Conservation (phyloP, 1,140 invertebrate species). For the Uloborus diversus region DNA sequence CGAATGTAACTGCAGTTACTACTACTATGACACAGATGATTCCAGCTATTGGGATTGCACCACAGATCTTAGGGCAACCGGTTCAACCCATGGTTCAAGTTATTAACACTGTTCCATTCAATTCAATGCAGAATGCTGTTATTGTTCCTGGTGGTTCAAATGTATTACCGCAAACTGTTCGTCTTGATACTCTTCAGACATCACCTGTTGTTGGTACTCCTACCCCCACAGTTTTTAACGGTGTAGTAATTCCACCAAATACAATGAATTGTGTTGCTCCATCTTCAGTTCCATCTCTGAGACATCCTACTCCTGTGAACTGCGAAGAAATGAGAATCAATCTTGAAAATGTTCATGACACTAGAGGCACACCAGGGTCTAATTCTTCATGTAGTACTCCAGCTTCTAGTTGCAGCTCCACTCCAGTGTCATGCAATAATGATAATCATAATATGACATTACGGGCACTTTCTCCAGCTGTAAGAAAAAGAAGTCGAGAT, state of each 20-base stretch:
- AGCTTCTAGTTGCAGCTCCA: slow-evolving; percentile 57
- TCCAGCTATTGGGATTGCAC: slow-evolving; percentile 69
- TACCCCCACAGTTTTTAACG: slow-evolving; percentile 43
- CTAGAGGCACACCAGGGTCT: slow-evolving; percentile 53
- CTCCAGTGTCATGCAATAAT: slow-evolving; percentile 51
- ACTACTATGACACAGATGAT: slow-evolving; percentile 76
- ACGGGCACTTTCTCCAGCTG: slow-evolving; percentile 61
- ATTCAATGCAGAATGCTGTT: slow-evolving; percentile 75
- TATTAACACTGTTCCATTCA: slow-evolving; percentile 73
- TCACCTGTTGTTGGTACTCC: slow-evolving; percentile 37
- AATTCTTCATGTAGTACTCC: slow-evolving; percentile 57
- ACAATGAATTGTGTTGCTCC: slow-evolving; percentile 34
- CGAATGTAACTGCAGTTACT: slow-evolving; percentile 76
- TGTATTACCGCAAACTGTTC: slow-evolving; percentile 64
- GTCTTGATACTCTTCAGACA: slow-evolving; percentile 47
- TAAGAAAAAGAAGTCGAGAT: slow-evolving; percentile 70
- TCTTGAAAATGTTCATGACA: slow-evolving; percentile 35
- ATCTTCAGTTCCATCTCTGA: slow-evolving; percentile 13
- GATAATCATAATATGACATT: slow-evolving; percentile 41
- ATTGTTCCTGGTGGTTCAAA: slow-evolving; percentile 75
- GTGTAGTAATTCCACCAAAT: slow-evolving; percentile 48
- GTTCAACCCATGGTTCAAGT: slow-evolving; percentile 67
- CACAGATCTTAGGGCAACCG: slow-evolving; percentile 76
- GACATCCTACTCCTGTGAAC: slow-evolving; percentile 24
- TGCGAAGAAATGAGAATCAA: slow-evolving; percentile 40